A percentile compares a stretch with the other conserved stretches of the same genome.
Evolutionary conservation across 1,140 invertebrate genomes (phyloP).

Genomic region (Drosophila punjabiensis): DNA sequence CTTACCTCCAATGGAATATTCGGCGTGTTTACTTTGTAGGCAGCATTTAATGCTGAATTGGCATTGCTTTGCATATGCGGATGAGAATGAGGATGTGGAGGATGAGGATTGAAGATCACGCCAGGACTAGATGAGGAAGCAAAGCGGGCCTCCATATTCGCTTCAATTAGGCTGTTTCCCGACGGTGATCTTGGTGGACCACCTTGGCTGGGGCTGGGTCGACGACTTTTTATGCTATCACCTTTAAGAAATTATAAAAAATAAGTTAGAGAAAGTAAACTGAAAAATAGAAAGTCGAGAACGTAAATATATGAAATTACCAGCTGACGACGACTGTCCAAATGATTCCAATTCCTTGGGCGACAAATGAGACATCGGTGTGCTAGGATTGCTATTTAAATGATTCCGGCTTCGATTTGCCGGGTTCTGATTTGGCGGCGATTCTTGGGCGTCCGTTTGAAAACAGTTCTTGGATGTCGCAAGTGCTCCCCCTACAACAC

Average conservation of each 20-base stretch:
- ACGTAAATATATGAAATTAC: conserved; percentile 1
- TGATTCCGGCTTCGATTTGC: conserved; percentile 65
- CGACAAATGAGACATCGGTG: conserved; percentile 89
- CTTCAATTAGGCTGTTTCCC: conserved; percentile 44
- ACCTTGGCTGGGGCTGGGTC: conserved; percentile 66
- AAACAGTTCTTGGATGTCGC: conserved; percentile 59
- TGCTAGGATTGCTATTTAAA: conserved; percentile 89
- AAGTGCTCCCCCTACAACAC: conserved; percentile 4
- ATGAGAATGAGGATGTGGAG: conserved; percentile 34
- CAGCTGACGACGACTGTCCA: conserved; percentile 30
- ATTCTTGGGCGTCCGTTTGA: conserved; percentile 50
- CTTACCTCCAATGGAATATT: conserved; percentile 65
- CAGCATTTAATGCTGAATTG: conserved; percentile 58
- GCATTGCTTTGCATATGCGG: conserved; percentile 63
- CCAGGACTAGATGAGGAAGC: conserved; percentile 69
- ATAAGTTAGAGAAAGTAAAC: neutral
- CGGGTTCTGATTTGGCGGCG: conserved; percentile 65
- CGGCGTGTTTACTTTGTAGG: conserved; percentile 54
- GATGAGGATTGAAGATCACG: conserved; percentile 66
- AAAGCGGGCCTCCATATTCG: conserved; percentile 66
- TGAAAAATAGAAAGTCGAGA: neutral
- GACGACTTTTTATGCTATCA: conserved; percentile 60
- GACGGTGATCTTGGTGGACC: conserved; percentile 55
- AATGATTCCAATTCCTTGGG: conserved; percentile 85
- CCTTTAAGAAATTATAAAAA: conserved; percentile 28